phyloP scores from a whole-genome alignment of 2,797 vertebrate genomes.

The Carapus acus region DNA sequence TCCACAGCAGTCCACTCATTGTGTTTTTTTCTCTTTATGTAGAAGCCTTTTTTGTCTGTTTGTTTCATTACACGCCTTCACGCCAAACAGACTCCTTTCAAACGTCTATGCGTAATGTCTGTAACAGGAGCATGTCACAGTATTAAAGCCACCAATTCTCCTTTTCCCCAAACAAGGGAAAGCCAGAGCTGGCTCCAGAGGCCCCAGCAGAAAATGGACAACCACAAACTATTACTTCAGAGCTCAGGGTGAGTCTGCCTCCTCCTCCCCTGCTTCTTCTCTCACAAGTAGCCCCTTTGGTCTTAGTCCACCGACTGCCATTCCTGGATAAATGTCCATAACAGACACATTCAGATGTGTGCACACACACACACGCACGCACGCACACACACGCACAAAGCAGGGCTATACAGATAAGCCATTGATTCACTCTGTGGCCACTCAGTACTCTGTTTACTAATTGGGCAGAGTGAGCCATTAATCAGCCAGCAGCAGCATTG shows the following conservation, averaged over 20 bases:
- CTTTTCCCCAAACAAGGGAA: constrained; percentile 69
- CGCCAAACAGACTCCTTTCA: too few relatives aligned
- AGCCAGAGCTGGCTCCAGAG: constrained; percentile 67
- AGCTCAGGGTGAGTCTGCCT: constrained; percentile 61
- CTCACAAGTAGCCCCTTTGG: background rate
- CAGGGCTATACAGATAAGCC: constrained; percentile 43
- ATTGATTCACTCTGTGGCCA: constrained; percentile 44
- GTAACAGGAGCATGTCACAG: background rate
- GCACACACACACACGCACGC: constrained; percentile 16
- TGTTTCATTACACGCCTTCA: background rate
- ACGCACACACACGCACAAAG: constrained; percentile 17
- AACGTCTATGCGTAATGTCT: background rate
- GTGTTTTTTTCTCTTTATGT: too few relatives aligned
- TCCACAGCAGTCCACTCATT: too few relatives aligned
- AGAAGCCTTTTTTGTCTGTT: background rate
- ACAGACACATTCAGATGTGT: too few relatives aligned
- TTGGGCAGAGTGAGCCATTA: constrained; percentile 45
- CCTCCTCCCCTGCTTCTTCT: background rate
- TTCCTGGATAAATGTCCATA: constrained; percentile 8
- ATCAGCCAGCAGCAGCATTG: constrained; percentile 25
- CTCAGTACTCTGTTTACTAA: constrained; percentile 45
- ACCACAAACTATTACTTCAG: constrained; percentile 61
- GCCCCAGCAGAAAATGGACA: constrained; percentile 61
- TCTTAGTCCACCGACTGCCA: constrained; percentile 5
- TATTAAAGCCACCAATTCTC: too few relatives aligned